Conservation (phyloP, 2,888 invertebrate genomes). For the Drosophila subquinaria region DNA sequence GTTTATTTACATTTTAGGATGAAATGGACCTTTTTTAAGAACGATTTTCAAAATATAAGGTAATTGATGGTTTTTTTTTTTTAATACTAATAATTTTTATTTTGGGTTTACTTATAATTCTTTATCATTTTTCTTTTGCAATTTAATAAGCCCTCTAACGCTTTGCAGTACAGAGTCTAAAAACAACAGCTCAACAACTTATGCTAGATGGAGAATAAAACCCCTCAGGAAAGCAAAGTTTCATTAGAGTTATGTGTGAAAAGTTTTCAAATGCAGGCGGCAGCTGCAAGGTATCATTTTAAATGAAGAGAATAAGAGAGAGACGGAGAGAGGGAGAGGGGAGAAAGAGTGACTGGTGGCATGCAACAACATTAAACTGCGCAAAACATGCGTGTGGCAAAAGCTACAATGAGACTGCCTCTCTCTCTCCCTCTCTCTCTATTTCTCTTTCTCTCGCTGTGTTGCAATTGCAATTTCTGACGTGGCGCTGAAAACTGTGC, state of each 20-base stretch:
- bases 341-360: conserved; percentile 3
- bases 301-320: conserved; percentile 4
- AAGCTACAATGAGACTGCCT: conserved; percentile 30
- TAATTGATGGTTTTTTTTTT: too few species aligned
- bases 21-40: too few species aligned
- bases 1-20: too few species aligned
- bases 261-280: conserved; percentile 45
- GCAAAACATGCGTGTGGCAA: conserved; percentile 37
- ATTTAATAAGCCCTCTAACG: not conserved
- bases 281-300: conserved; percentile 55
- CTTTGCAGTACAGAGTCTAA: not conserved
- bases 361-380: conserved; percentile 10
- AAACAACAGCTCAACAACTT: conserved; percentile 37
- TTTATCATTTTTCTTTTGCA: too few species aligned
- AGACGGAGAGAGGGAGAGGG: not conserved
- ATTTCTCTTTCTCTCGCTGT: not conserved
- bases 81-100: too few species aligned
- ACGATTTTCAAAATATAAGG: too few species aligned
- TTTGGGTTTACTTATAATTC: too few species aligned
- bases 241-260: conserved; percentile 44
- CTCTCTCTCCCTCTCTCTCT: not conserved
- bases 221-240: conserved; percentile 1
- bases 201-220: conserved; percentile 4
- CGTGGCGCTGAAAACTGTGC: conserved; percentile 61
- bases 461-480: conserved; percentile 20